Evolutionary conservation across 2,113 vertebrate genomes (phyloP).

Genomic region (Datnioides undecimradiatus): DNA sequence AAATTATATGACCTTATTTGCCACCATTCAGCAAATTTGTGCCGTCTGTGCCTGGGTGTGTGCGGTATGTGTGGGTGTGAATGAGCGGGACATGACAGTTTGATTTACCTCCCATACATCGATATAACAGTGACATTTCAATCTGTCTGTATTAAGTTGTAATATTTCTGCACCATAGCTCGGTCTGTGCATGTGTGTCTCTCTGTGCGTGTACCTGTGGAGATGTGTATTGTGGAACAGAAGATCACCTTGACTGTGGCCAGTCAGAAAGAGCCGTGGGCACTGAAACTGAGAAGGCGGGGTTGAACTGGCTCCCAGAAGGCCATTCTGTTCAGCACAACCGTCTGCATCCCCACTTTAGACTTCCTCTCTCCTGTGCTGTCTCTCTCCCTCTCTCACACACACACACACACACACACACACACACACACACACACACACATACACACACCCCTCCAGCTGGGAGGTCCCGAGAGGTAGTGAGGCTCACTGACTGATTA

Average conservation of each 20-base stretch:
- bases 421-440: constrained; percentile 49
- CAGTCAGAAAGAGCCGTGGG: constrained; percentile 83
- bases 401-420: constrained; percentile 34
- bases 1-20: constrained; percentile 50
- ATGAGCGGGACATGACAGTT: constrained; percentile 16
- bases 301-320: constrained; percentile 79
- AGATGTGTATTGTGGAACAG: constrained; percentile 61
- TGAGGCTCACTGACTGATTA: constrained; percentile 91
- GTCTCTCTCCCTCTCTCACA: constrained; percentile 42
- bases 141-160: constrained; percentile 44
- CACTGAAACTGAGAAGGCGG: constrained; percentile 76
- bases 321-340: constrained; percentile 77
- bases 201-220: constrained; percentile 45
- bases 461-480: constrained; percentile 84
- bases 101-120: constrained; percentile 37
- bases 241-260: constrained; percentile 85
- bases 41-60: constrained; percentile 20
- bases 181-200: constrained; percentile 35
- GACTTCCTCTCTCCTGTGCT: constrained; percentile 58
- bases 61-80: constrained; percentile 23
- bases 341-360: constrained; percentile 58
- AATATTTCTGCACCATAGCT: constrained; percentile 24
- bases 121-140: constrained; percentile 45
- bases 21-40: constrained; percentile 26
- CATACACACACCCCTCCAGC: constrained; percentile 74